phyloP scores from a whole-genome alignment of 2,113 vertebrate genomes.

The Gobio gobio region DNA sequence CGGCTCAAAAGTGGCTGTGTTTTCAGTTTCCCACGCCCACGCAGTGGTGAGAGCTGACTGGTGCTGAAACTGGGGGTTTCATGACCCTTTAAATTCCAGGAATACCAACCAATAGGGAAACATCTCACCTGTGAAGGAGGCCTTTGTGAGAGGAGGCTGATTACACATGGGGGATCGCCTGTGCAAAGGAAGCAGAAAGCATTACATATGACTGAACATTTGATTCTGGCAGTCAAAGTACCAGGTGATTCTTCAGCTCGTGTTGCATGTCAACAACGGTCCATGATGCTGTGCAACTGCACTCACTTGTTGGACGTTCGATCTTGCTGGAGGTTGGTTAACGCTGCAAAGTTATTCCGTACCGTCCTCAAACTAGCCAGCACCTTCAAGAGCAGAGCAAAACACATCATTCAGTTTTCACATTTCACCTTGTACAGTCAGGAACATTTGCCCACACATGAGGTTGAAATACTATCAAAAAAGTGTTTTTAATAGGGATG shows the following conservation, averaged over 20 bases:
- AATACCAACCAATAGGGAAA: background rate
- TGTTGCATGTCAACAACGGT: background rate
- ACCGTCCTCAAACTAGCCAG: slow-evolving; percentile 89
- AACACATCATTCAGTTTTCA: background rate
- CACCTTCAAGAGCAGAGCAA: slow-evolving; percentile 73
- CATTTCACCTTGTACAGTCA: background rate
- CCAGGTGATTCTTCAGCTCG: background rate
- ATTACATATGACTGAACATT: background rate
- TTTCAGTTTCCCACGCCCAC: no score
- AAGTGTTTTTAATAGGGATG: background rate
- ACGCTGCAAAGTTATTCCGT: slow-evolving; percentile 87
- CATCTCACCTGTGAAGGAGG: slow-evolving; percentile 83
- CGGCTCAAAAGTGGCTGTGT: no score
- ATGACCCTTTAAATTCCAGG: background rate
- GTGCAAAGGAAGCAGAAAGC: slow-evolving; percentile 39
- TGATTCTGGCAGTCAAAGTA: background rate
- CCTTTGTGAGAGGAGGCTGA: slow-evolving; percentile 85
- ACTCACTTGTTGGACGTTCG: slow-evolving; percentile 88
- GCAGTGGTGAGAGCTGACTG: no score
- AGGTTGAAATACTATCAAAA: background rate
- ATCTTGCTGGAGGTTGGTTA: slow-evolving; percentile 90
- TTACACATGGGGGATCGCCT: slow-evolving; percentile 89
- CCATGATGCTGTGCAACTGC: background rate
- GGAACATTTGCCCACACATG: background rate
- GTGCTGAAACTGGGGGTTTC: no score